Percentiles rank a stretch among this genome's conserved stretches.
These are phyloP conservation scores for Phenganax subtilis DNA, from an alignment of 92 coral and sea anemone genomes.

Conservation along the genomic window DNA sequence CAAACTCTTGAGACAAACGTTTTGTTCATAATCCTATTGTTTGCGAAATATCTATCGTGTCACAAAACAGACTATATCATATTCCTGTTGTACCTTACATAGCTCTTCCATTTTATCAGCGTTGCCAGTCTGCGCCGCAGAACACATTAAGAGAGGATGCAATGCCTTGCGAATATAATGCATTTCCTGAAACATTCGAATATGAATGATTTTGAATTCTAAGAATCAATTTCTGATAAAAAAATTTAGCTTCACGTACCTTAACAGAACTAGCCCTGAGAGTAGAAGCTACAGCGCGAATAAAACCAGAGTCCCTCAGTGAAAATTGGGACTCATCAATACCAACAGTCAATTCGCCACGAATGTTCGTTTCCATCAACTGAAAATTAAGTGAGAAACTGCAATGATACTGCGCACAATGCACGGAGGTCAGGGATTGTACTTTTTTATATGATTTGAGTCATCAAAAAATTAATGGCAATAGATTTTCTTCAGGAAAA, in stretches of 20 bases:
- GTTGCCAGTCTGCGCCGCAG: conserved; percentile 79
- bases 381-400: conserved; percentile 11
- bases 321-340: conserved; percentile 85
- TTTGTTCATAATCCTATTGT: no score
- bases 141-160: conserved; percentile 84
- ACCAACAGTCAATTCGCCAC: conserved; percentile 94
- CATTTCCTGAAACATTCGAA: conserved; percentile 66
- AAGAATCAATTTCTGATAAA: not conserved
- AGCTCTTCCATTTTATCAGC: conserved; percentile 65
- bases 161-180: conserved; percentile 69
- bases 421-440: no score
- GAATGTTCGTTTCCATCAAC: conserved; percentile 70
- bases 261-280: conserved; percentile 66
- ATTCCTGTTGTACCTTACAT: conserved; percentile 11
- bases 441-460: no score
- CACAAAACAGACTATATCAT: no score
- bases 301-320: conserved; percentile 74
- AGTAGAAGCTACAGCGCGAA: conserved; percentile 81
- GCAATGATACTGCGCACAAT: no score
- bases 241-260: conserved; percentile 40
- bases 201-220: not conserved
- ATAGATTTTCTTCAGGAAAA: no score
- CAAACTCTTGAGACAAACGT: no score
- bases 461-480: no score
- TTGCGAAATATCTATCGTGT: no score